Percentiles rank a stretch among this genome's conserved stretches.
Conservation (phyloP, 2,797 vertebrate species). For the Clarias pachynema region DNA sequence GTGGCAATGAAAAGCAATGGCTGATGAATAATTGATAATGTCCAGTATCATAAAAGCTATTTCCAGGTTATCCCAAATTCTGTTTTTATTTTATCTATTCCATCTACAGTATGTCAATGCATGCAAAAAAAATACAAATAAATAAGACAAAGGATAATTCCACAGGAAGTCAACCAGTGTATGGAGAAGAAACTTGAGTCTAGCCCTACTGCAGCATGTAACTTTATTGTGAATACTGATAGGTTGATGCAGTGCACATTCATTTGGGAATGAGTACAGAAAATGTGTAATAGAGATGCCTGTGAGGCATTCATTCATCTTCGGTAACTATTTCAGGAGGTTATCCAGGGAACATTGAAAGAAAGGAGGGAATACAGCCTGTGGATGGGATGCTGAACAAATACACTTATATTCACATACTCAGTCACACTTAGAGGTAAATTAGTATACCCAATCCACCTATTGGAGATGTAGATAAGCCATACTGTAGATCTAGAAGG, state of each 20-base stretch:
- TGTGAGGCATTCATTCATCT: neutral
- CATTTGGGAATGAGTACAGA: neutral
- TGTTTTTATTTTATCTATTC: neutral
- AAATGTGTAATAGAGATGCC: neutral
- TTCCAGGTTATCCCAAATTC: conserved; percentile 16
- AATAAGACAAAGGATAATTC: neutral
- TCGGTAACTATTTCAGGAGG: neutral
- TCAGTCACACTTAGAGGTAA: neutral
- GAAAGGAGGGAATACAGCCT: neutral
- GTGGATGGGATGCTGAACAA: neutral
- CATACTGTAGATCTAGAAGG: neutral
- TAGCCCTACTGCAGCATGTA: neutral
- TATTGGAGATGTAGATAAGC: neutral
- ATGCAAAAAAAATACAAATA: neutral
- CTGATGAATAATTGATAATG: conserved; percentile 3
- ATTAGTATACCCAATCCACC: neutral
- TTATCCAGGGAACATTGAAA: neutral
- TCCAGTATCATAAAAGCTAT: neutral
- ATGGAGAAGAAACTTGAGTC: neutral
- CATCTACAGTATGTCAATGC: neutral
- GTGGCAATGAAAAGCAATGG: neutral
- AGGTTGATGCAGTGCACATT: neutral
- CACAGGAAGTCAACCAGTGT: neutral
- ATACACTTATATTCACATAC: neutral
- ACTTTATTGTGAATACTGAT: neutral